Conservation (phyloP, 2,113 vertebrate species). For the Fukomys damarensis region DNA sequence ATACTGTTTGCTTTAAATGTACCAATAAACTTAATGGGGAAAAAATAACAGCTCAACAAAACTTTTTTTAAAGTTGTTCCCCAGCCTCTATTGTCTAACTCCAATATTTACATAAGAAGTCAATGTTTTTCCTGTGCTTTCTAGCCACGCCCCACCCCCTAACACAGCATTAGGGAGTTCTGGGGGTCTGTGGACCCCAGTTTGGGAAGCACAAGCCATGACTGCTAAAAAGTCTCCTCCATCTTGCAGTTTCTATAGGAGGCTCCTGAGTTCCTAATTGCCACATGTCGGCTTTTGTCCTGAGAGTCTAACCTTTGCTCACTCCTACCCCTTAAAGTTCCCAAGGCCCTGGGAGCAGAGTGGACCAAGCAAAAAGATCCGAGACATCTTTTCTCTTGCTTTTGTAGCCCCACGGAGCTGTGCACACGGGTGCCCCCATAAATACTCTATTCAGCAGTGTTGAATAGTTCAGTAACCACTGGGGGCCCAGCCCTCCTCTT, state of each 20-base stretch:
- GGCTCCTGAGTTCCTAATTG: constrained; percentile 64
- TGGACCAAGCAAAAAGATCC: constrained; percentile 9
- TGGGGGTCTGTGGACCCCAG: neutral
- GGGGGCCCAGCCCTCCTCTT: neutral
- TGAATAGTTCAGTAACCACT: constrained; percentile 63
- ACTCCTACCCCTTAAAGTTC: constrained; percentile 35
- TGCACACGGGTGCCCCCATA: constrained; percentile 54
- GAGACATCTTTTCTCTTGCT: constrained; percentile 54
- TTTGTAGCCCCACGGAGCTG: constrained; percentile 41
- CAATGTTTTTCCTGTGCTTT: neutral
- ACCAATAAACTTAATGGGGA: no score
- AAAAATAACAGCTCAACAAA: no score
- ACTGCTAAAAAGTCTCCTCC: neutral
- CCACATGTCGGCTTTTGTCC: constrained; percentile 50
- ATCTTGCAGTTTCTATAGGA: constrained; percentile 38
- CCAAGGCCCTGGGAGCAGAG: constrained; percentile 19
- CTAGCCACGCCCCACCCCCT: neutral
- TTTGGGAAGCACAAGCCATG: constrained; percentile 48
- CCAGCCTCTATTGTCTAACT: neutral
- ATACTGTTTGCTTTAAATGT: no score
- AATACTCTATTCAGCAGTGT: constrained; percentile 39
- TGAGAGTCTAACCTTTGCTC: constrained; percentile 62
- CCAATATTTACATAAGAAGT: constrained; percentile 4
- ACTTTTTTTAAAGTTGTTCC: neutral
- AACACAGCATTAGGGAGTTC: neutral